phyloP scores from a whole-genome alignment of 2,113 vertebrate genomes.

The Lontra canadensis region DNA sequence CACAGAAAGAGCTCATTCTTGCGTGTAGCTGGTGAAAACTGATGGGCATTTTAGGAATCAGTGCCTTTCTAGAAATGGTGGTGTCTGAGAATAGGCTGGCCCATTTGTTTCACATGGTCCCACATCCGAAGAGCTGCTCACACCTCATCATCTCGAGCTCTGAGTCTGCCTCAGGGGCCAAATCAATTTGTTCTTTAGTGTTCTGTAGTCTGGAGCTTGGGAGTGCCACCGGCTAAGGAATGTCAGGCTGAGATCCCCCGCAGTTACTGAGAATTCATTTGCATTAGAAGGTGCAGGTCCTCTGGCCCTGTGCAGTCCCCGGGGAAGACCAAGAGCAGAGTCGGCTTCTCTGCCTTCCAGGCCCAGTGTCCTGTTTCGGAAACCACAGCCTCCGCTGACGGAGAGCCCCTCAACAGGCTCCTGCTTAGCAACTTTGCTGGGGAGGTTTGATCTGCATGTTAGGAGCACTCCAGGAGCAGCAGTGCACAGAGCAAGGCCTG shows the following conservation, averaged over 20 bases:
- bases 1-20: background rate
- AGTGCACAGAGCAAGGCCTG: background rate
- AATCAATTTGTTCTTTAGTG: fast-evolving
- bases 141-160: background rate
- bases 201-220: background rate
- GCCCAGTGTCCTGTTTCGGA: background rate
- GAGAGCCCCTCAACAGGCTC: background rate
- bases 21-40: background rate
- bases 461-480: background rate
- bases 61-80: background rate
- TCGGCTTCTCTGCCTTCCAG: fast-evolving
- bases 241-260: background rate
- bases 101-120: fast-evolving
- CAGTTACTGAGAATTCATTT: background rate
- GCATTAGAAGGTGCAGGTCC: background rate
- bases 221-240: background rate
- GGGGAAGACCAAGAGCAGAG: background rate
- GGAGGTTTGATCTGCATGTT: background rate
- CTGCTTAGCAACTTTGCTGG: background rate
- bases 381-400: background rate
- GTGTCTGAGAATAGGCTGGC: background rate
- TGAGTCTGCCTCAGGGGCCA: fast-evolving
- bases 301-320: background rate
- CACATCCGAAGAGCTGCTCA: fast-evolving
- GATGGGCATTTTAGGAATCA: background rate